Conservation (phyloP, 2,113 vertebrate species). For the Seriola aureovittata region DNA sequence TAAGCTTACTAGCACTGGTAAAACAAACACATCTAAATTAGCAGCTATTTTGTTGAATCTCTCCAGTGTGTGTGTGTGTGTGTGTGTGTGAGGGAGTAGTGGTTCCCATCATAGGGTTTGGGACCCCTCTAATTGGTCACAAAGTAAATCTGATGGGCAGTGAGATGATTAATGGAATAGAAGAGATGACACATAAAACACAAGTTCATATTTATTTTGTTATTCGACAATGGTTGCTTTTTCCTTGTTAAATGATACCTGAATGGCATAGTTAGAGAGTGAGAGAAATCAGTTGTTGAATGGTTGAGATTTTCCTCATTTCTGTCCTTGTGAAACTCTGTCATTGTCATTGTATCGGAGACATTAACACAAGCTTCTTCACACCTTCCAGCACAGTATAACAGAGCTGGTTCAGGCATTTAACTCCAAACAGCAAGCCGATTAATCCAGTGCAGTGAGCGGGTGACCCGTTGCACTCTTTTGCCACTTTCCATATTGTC, state of each 20-base stretch:
- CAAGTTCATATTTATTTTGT: not conserved
- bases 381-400: not conserved
- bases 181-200: no score
- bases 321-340: not conserved
- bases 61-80: no score
- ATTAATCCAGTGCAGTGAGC: constrained; percentile 22
- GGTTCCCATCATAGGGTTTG: not conserved
- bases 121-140: not conserved
- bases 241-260: not conserved
- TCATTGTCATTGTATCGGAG: constrained; percentile 13
- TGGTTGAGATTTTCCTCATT: not conserved
- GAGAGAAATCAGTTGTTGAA: not conserved
- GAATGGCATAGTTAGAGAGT: not conserved
- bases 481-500: constrained; percentile 7
- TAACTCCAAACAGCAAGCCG: constrained; percentile 20
- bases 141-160: not conserved
- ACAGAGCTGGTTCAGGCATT: constrained; percentile 7
- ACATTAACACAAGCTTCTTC: not conserved
- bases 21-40: not conserved
- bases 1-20: not conserved
- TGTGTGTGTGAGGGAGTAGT: not conserved
- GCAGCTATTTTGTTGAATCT: not conserved
- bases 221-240: not conserved
- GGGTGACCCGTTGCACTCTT: constrained; percentile 18
- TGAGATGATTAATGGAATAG: not conserved